Base-by-base conservation (phyloP, 2,113 vertebrate genomes). In the Cricetomys ansorgei region DNA sequence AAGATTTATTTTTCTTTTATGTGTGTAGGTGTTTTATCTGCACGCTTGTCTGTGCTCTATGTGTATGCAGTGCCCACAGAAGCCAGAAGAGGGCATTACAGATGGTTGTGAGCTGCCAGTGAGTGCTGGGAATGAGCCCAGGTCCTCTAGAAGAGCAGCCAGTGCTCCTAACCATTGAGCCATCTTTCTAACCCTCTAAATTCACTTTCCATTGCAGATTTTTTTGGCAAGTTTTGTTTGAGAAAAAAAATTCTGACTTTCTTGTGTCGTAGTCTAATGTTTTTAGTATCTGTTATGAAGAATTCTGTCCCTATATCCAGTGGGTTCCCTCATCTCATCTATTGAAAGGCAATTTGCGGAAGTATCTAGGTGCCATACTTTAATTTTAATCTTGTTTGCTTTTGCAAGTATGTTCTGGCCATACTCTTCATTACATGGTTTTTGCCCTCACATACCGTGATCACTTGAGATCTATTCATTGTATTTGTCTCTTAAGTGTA, bases 341-440 rank as follows among this genome's bases (percentile, higher is more conserved):
- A 43, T 53, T 85, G 29, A 81, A 92, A 93, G 45, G 40, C 88
- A 45, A 29, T 53, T 81, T 90, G 21, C 81, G 92, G 37, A 7
- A 62, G 29, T 53, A 8, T 77, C 62, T 89, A 11, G 40, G n/a
- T 88, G 37, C 53, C 6, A 37, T 88, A 31, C 91, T 96, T 96
- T 95, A 69, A 84, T 94, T 92, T 88, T 43, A 92, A 5, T 93
- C 25, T 59, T 88, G 31, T 62, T 84, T 94, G 57, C 29, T 92
- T 92, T 70, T 91, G 27, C 59, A 37, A 45, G 75, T 85, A 80
- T 85, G 55, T 76, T 89, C 57, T 77, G 10, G 62, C 48, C 64
- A 34, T 69, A 37, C 11, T 3, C 87, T 73, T 89, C 5, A 77
- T 88, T 43, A 91, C 31, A 53, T 91, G 77, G 11, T 40, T 84